Conservation (phyloP, 2,113 vertebrate species). For the Oncorhynchus gorbuscha region DNA sequence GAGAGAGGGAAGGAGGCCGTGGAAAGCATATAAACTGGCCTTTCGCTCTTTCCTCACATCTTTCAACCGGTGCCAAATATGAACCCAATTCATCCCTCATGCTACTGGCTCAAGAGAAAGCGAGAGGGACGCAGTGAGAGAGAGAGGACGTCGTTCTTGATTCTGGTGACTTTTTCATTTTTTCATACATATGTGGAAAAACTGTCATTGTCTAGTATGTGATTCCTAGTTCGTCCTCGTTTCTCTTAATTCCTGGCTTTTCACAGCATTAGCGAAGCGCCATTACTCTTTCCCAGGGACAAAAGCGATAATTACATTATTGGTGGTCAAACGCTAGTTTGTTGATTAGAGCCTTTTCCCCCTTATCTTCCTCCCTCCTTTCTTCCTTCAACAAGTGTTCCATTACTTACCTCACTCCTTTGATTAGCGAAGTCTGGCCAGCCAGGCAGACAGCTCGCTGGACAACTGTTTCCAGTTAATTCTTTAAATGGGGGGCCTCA, state of each 20-base stretch:
- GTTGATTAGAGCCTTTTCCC: conserved; percentile 52
- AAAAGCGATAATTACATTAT: conserved; percentile 49
- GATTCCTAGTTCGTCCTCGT: conserved; percentile 13
- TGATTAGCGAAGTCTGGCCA: conserved; percentile 33
- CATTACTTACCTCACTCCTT: conserved; percentile 37
- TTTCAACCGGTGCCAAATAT: conserved; percentile 29
- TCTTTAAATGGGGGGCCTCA: conserved; percentile 25
- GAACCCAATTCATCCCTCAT: conserved; percentile 40
- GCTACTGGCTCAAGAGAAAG: conserved; percentile 12
- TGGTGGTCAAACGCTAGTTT: conserved; percentile 45
- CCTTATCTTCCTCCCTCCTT: conserved; percentile 29
- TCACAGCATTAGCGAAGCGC: conserved; percentile 20
- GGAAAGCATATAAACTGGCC: conserved; percentile 36
- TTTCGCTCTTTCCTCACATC: conserved; percentile 44
- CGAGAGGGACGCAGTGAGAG: conserved; percentile 56
- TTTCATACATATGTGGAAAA: too few species aligned
- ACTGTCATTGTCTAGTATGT: too few species aligned
- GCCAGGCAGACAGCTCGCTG: conserved; percentile 25
- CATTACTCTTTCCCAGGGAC: conserved; percentile 17
- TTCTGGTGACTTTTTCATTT: neutral
- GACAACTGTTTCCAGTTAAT: conserved; percentile 51
- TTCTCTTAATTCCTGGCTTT: conserved; percentile 30
- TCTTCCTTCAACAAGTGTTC: conserved; percentile 46
- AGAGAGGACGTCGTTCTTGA: neutral
- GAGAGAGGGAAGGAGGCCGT: conserved; percentile 19